Conservation (phyloP, 2,797 vertebrate genomes). For the Anomalospiza imberbis region DNA sequence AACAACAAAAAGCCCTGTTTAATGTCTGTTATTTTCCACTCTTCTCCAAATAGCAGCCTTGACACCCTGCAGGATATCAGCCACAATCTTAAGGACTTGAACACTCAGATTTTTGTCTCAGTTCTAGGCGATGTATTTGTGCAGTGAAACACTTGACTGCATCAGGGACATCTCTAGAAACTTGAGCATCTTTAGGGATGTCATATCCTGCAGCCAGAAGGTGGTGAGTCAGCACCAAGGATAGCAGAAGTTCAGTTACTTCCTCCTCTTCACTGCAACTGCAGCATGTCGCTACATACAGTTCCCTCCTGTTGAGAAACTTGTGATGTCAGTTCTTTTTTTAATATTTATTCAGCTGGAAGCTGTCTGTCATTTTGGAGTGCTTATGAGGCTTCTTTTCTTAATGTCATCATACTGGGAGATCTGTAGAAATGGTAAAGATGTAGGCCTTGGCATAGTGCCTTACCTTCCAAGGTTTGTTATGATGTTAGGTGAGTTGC, state of each 20-base stretch:
- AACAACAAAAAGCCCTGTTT: background rate
- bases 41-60: background rate
- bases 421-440: background rate
- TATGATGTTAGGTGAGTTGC: background rate
- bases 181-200: background rate
- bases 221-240: constrained; percentile 35
- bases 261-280: background rate
- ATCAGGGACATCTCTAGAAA: background rate
- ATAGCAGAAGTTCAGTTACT: background rate
- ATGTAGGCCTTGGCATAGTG: background rate
- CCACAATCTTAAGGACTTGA: background rate
- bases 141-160: background rate
- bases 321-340: constrained; percentile 26
- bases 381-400: background rate
- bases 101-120: background rate
- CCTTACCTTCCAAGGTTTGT: background rate
- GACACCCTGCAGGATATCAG: background rate
- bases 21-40: background rate
- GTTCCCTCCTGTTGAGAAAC: background rate
- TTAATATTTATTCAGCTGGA: background rate
- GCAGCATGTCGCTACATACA: background rate
- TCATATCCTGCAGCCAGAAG: background rate
- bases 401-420: background rate
- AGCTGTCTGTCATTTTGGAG: background rate
- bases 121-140: background rate